Base-by-base conservation (phyloP, 2,797 vertebrate genomes). In the Alcedo atthis region DNA sequence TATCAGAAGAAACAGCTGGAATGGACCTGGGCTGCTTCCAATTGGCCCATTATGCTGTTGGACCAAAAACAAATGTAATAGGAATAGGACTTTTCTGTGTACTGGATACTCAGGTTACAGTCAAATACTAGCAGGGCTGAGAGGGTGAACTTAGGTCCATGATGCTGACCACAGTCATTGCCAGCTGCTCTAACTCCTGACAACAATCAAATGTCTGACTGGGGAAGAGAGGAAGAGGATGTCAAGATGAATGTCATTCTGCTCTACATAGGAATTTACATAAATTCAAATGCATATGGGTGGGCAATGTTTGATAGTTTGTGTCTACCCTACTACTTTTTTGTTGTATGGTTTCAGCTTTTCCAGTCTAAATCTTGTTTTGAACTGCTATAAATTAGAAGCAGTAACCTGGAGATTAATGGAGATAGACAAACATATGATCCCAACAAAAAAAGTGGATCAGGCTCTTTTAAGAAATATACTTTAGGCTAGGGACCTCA, bases 121-220 rank as follows among this genome's bases (percentile, higher is more conserved):
- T 68, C 42, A 83, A 61, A 89, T 21, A 26, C 12, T 33, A 62
- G 10, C 9, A 58, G 19, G 37, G 26, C 6, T 4, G 3, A 58
- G 42, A 51, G 9, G 15, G 5, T 35, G 68, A 67, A n/a, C 33
- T 9, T 53, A 19, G 8, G 66, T 59, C 66, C 20, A 4, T 42
- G 28, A 59, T 30, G 22, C 16, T 61, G 70, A 85, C 26, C 37
- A 25, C n/a, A 91, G 16, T 30, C 54, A 55, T 21, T 45, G 69
- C 20, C 45, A 87, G 46, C 73, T 92, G 37, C 32, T 74, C 33
- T 35, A 42, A 63, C 12, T 85, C 45, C 42, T 4, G 2, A 8
- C 1, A 3, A 3, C 2, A 11, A 42, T 14, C 0, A 0, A 71
- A 70, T 1, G 2, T 22, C 37, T 75, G 21, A 33, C 32, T 59